Evolutionary conservation across 2,888 invertebrate genomes (phyloP).

Genomic region (Caenorhabditis macrosperma): DNA sequence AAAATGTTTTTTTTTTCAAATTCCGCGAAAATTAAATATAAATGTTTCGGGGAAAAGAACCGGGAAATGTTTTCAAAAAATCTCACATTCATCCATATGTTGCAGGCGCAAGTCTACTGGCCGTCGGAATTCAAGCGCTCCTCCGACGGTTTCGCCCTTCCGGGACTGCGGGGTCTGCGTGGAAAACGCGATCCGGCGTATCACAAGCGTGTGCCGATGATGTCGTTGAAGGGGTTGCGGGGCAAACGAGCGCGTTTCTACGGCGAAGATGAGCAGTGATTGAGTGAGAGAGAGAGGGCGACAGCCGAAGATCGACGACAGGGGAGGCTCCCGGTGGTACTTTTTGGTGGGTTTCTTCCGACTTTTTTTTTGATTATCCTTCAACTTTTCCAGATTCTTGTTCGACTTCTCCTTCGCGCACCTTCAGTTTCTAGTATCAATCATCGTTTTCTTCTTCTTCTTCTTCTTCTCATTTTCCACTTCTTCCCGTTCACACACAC

Average conservation of each 20-base stretch:
- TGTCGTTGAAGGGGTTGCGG: conserved; percentile 52
- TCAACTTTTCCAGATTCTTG: conserved; percentile 13
- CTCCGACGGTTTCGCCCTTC: conserved; percentile 39
- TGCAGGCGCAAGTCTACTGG: conserved; percentile 51
- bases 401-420: background rate
- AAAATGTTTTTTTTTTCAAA: too few relatives aligned
- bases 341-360: background rate
- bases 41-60: too few relatives aligned
- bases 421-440: background rate
- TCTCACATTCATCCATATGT: background rate
- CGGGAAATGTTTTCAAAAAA: too few relatives aligned
- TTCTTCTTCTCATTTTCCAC: background rate
- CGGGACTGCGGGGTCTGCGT: conserved; percentile 52
- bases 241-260: conserved; percentile 36
- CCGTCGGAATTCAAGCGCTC: conserved; percentile 43
- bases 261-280: conserved; percentile 24
- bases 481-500: background rate
- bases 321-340: conserved; percentile 10
- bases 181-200: conserved; percentile 55
- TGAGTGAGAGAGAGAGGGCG: background rate
- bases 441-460: background rate
- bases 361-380: background rate
- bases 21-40: too few relatives aligned
- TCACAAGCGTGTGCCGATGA: conserved; percentile 54
- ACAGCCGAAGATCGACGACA: too few relatives aligned